phyloP scores from a whole-genome alignment of 2,113 vertebrate species.

The Aptenodytes patagonicus region DNA sequence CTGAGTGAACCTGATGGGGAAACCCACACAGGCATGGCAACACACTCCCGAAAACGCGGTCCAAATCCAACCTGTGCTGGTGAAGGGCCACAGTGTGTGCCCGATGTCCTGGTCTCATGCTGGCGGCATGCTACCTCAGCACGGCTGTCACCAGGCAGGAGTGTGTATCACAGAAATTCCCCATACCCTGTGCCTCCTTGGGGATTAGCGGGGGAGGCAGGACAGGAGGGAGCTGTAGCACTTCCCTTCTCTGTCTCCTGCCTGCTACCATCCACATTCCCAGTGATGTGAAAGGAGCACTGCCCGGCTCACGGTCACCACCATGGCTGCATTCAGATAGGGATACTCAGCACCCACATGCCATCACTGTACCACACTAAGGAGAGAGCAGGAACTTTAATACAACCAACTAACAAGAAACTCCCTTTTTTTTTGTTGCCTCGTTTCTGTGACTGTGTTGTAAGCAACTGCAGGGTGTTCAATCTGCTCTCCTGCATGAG shows the following conservation, averaged over 20 bases:
- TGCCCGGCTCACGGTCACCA: not conserved
- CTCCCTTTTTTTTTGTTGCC: not conserved
- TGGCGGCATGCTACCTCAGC: rapidly evolving
- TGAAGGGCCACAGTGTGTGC: not conserved
- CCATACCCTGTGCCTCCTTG: not conserved
- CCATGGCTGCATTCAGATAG: not conserved
- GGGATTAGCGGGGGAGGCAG: not conserved
- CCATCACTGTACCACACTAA: not conserved
- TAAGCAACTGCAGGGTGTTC: not conserved
- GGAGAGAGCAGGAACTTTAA: not conserved
- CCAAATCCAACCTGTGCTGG: not conserved
- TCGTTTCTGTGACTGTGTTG: not conserved
- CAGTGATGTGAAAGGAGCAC: not conserved
- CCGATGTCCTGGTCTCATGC: rapidly evolving
- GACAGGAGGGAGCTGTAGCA: not conserved
- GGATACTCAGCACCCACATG: rapidly evolving
- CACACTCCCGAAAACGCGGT: not conserved
- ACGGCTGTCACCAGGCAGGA: not conserved
- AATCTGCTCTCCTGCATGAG: not conserved
- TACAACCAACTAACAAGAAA: not conserved
- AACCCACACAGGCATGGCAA: not conserved
- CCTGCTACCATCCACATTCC: not conserved
- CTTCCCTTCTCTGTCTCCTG: not conserved
- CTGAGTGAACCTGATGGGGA: not conserved
- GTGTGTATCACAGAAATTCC: not conserved